Evolutionary conservation across 2,113 vertebrate genomes (phyloP).

Genomic region (Atlantisia rogersi): DNA sequence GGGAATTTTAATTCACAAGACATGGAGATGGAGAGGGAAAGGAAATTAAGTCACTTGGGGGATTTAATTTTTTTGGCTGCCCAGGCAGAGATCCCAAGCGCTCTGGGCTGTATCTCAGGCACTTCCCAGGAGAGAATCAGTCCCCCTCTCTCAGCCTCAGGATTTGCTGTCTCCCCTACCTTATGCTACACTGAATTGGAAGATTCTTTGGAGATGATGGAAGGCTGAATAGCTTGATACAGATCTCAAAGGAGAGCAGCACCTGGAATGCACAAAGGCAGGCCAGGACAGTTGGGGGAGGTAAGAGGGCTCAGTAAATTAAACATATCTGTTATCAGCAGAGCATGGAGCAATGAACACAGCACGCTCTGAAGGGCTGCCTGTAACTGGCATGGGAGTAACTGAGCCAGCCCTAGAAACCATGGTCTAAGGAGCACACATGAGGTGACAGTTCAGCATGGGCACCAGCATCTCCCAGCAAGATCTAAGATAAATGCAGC

Average conservation of each 20-base stretch:
- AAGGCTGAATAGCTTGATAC: neutral
- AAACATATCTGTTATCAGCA: neutral
- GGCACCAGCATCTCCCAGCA: neutral
- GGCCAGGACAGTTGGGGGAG: neutral
- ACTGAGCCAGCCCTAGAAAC: neutral
- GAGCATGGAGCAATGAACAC: neutral
- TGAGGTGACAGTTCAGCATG: accelerated
- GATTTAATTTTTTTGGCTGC: neutral
- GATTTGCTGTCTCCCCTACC: neutral
- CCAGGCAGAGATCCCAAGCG: neutral
- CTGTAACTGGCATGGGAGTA: neutral
- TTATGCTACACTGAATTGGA: accelerated
- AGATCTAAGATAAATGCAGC: neutral
- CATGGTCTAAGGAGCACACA: accelerated
- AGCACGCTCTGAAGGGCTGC: neutral
- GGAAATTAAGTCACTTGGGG: neutral
- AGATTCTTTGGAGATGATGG: neutral
- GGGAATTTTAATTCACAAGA: neutral
- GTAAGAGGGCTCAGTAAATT: too few species aligned
- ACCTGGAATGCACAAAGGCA: too few species aligned
- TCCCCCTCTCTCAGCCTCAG: neutral
- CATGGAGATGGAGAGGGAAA: neutral
- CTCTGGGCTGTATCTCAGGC: neutral
- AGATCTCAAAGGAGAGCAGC: neutral
- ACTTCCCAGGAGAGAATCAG: neutral